A percentile compares a stretch with the other conserved stretches of the same genome.
Evolutionary conservation across 1,140 invertebrate species (phyloP).

Genomic region (Sitophilus oryzae): DNA sequence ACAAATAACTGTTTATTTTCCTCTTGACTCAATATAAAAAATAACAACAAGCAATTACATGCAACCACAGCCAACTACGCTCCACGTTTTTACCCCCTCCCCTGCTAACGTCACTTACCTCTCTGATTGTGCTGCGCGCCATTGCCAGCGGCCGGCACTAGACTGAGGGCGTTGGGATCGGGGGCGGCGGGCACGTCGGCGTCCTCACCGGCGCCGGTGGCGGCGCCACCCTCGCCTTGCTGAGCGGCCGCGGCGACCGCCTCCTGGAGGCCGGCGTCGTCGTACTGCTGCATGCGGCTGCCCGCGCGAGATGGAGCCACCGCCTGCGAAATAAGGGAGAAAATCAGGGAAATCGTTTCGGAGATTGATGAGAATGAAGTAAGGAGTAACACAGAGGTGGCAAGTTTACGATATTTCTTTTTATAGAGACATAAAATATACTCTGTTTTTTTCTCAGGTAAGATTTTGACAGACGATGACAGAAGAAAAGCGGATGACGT

Average conservation of each 20-base stretch:
- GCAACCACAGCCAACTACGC: no score
- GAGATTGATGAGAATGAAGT: no score
- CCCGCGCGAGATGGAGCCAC: slow-evolving; percentile 39
- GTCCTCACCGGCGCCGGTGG: slow-evolving; percentile 29
- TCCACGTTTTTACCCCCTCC: slow-evolving; percentile 18
- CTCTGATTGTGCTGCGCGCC: slow-evolving; percentile 29
- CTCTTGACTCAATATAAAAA: no score
- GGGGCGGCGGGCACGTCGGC: slow-evolving; percentile 20
- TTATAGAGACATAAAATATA: no score
- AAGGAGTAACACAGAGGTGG: no score
- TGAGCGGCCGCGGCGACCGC: slow-evolving; percentile 35
- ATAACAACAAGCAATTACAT: no score
- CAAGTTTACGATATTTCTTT: no score
- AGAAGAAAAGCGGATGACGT: no score
- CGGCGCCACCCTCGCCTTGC: slow-evolving; percentile 31
- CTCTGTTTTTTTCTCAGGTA: no score
- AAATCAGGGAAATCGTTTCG: no score
- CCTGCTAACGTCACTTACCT: slow-evolving; percentile 3
- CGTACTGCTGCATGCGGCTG: slow-evolving; percentile 41
- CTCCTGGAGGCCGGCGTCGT: slow-evolving; percentile 41
- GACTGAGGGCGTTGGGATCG: slow-evolving; percentile 28
- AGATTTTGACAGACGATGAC: no score
- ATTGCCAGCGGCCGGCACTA: slow-evolving; percentile 18
- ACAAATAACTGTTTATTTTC: no score
- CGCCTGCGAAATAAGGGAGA: slow-evolving; percentile 32